Base-by-base conservation (phyloP, 2,888 invertebrate species). In the Celastrina argiolus region DNA sequence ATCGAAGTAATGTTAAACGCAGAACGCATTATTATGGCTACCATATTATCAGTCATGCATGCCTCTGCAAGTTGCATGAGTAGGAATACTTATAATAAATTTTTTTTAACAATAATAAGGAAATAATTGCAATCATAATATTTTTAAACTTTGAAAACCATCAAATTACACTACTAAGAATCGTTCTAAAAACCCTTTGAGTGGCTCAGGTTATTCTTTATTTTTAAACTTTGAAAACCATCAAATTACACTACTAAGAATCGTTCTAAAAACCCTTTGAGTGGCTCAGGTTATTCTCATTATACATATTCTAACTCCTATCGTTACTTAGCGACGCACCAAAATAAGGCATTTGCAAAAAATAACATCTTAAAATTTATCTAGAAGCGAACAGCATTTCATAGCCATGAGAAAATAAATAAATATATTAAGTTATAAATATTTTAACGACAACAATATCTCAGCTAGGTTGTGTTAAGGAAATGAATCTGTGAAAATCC, bases 341-440 rank as follows among this genome's bases (percentile, higher is more conserved):
- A 76, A 78, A 74, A 71, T 68, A 72, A 74, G 68, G 74, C 70
- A 73, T 74, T 74, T 78, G 76, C 77, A 80, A 81, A 78, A 81
- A 82, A 81, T 79, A 81, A 80, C 75, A 76, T 76, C 80, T 79
- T 79, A 77, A 81, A 81, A 76, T 76, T 75, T 71, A 69, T 73
- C 71, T 74, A 74, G 69, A 74, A 75, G 74, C 77, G 59, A 81
- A 76, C 78, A 72, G 71, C 73, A 67, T 69, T 75, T 81, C 81
- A 83, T 83, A 84, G 80, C 79, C 79, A 73, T 71, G 76, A 75
- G 71, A 76, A 80, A 80, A 79, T 73, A 75, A 80, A 80, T 81
- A 83, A 82, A 81, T 77, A 79, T 73, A 70, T 67, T 71, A 26
- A 4, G 67, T 69, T 68, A 70, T 68, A 71, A 74, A 73, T 72